These are phyloP conservation scores for Dasyurus viverrinus DNA, from an alignment of 2,113 vertebrate genomes.

Conservation along the genomic window DNA sequence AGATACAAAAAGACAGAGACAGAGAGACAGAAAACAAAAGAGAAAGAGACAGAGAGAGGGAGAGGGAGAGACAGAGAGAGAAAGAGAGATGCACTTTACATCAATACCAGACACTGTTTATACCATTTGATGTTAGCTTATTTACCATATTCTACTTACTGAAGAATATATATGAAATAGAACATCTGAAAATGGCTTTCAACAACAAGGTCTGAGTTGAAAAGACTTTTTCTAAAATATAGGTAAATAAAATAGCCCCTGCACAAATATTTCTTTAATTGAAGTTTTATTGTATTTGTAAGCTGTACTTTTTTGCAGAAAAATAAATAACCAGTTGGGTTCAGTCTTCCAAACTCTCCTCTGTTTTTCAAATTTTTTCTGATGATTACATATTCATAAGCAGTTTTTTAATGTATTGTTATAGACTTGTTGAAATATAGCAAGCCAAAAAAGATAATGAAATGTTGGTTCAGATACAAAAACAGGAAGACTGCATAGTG, in stretches of 20 bases:
- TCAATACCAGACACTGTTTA: background rate
- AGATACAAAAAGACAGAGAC: too few relatives aligned
- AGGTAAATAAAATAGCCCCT: constrained; percentile 7
- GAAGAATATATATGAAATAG: constrained; percentile 6
- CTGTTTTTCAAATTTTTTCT: constrained; percentile 31
- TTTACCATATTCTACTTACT: constrained; percentile 11
- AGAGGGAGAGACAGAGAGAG: too few relatives aligned
- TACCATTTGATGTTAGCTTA: background rate
- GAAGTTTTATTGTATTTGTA: constrained; percentile 23
- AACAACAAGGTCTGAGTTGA: background rate
- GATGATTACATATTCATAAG: background rate
- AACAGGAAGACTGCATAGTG: constrained; percentile 30
- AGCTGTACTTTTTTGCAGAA: background rate
- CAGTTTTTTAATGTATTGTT: background rate
- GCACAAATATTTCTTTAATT: constrained; percentile 5
- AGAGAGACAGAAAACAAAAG: too few relatives aligned
- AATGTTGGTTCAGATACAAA: constrained; percentile 21
- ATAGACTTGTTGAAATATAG: background rate
- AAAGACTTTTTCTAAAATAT: background rate
- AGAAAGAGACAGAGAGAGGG: too few relatives aligned
- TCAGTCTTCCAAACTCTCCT: background rate
- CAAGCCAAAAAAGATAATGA: constrained; percentile 24
- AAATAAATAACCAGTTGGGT: constrained; percentile 9
- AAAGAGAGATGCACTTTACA: background rate
- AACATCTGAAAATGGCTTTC: constrained; percentile 34